Evolutionary conservation across 2,113 vertebrate genomes (phyloP).

Genomic region (Orthonyx spaldingii): DNA sequence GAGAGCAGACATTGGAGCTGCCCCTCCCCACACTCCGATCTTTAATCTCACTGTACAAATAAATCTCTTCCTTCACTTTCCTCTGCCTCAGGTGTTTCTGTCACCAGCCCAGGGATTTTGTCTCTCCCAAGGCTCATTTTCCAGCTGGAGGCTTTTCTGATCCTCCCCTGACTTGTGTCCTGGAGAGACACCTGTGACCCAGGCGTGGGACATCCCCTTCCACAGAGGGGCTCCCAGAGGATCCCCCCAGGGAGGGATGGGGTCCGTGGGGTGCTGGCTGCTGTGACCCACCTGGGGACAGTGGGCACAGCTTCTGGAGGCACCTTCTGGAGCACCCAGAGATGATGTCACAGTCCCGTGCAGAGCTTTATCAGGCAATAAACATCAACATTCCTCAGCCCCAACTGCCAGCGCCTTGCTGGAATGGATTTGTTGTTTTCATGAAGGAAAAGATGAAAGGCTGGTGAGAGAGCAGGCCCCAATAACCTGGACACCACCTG

Average conservation of each 20-base stretch:
- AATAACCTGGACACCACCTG: neutral
- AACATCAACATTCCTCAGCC: neutral
- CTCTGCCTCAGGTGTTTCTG: neutral
- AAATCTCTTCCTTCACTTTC: neutral
- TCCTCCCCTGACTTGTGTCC: neutral
- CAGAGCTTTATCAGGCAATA: neutral
- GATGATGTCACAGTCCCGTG: neutral
- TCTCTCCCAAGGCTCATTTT: neutral
- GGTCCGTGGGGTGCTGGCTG: neutral
- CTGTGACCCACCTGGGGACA: neutral
- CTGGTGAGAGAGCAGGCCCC: neutral
- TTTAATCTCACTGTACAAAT: neutral
- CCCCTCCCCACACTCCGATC: neutral
- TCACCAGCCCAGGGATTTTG: neutral
- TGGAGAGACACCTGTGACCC: neutral
- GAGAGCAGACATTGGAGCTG: neutral
- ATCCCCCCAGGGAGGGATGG: neutral
- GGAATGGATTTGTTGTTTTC: neutral
- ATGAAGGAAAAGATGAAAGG: neutral
- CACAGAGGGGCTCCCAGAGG: neutral
- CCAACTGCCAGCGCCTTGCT: neutral
- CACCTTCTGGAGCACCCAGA: neutral
- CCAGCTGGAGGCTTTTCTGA: neutral
- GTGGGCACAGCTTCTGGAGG: neutral
- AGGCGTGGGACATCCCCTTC: neutral